Evolutionary conservation across 2,113 vertebrate genomes (phyloP), one percentile per base, ranked within the genome.

Genomic region (Pseudonaja textilis): DNA sequence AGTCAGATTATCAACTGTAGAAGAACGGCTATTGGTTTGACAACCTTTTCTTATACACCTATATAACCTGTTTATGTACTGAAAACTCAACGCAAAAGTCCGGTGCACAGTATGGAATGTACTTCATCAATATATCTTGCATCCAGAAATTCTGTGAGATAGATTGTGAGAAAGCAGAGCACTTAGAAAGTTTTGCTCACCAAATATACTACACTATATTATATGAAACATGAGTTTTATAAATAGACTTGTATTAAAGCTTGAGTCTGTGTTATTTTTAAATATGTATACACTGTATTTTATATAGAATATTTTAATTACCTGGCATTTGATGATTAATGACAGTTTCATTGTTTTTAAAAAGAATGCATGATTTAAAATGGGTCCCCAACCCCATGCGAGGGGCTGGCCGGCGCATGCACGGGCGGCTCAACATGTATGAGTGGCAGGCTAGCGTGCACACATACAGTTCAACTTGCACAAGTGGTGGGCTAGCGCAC

Each of bases 321-420:
- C 61, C 14, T 2, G 61, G 29, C 39, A 12, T 91, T 20, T 64
- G 45, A 64, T 42, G 88, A 74, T 74, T 61, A 93, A 3, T 91
- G 50, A 34, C 42, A 5, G 0, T 94, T 96, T 45, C 93, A 64
- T 93, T 95, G 6, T 95, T 94, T 85, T 95, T 89, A 95, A 91
- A 90, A 93, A 89, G 25, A 26, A 26, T 0, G 3, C 25, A 61
- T 61, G 8, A 11, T 26, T 9, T 61, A 61, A 61, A 25, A 61
- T 9, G 59, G 59, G 25, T 61, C 59, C 23, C 59, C 59, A 26
- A 26, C 25, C 3, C 59, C 25, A 61, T 25, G 3, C 25, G 0
- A 26, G 59, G 10, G 59, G 59, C 59, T 61, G 25, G 9, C 25
- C 3, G 3, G 25, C 3, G 3, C 25, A 61, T 26, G 59, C 59